These are phyloP conservation scores for Scaptomyza caliginosa DNA, from an alignment of 2,888 invertebrate genomes.

Conservation along the genomic window DNA sequence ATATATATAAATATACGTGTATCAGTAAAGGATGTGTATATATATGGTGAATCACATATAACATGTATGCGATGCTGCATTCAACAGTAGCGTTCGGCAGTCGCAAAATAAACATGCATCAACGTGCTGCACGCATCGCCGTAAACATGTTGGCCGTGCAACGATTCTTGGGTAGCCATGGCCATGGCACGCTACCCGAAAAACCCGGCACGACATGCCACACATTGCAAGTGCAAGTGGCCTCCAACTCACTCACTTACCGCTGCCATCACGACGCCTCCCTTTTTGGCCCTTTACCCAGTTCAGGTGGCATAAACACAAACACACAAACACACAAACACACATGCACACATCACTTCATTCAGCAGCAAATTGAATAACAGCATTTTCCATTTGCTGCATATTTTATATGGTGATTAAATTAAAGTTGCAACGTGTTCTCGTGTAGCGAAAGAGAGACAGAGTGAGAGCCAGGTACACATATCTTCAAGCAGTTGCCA, in stretches of 20 bases:
- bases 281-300: conserved; percentile 1
- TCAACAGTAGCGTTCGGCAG: conserved; percentile 27
- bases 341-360: conserved; percentile 61
- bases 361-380: conserved; percentile 76
- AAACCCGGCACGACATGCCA: conserved; percentile 65
- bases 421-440: conserved; percentile 68
- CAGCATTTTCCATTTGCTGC: conserved; percentile 77
- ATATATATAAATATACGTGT: no score
- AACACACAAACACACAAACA: not conserved
- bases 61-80: conserved; percentile 44
- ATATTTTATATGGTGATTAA: conserved; percentile 74
- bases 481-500: conserved; percentile 21
- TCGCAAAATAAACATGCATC: conserved; percentile 70
- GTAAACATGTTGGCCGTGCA: conserved; percentile 66
- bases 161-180: conserved; percentile 49
- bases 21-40: not conserved
- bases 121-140: conserved; percentile 65
- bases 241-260: conserved; percentile 20
- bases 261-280: not conserved
- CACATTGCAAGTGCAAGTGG: conserved; percentile 69
- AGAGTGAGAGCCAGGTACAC: conserved; percentile 11
- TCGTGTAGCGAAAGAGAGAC: no score
- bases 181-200: conserved; percentile 52
- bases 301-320: conserved; percentile 2
- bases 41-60: not conserved